A percentile compares a stretch with the other conserved stretches of the same genome.
phyloP scores from a whole-genome alignment of 2,797 vertebrate species.

The Tapirus indicus region DNA sequence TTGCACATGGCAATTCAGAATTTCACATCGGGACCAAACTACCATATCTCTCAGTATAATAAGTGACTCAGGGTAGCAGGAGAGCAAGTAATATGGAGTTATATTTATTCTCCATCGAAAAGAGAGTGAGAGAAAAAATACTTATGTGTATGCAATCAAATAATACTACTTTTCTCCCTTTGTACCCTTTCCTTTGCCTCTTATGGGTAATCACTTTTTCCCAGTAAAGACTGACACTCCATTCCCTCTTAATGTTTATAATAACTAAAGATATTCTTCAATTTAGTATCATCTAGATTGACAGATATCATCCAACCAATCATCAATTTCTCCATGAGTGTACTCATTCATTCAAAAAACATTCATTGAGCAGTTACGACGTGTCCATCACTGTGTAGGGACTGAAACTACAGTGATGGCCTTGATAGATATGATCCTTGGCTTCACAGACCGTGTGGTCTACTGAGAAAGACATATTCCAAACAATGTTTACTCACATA shows the following conservation, averaged over 20 bases:
- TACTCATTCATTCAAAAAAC: neutral
- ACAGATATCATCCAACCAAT: neutral
- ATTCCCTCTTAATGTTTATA: neutral
- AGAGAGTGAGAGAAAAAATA: neutral
- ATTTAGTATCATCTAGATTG: neutral
- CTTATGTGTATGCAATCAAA: neutral
- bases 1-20: neutral
- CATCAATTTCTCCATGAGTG: neutral
- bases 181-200: neutral
- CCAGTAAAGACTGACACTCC: neutral
- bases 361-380: neutral
- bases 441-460: neutral
- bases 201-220: neutral
- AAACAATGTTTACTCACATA: neutral
- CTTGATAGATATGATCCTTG: neutral
- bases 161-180: neutral
- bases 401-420: neutral
- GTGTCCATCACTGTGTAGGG: neutral
- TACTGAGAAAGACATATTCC: neutral
- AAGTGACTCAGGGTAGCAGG: slow-evolving; percentile 27
- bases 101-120: neutral
- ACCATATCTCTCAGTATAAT: neutral
- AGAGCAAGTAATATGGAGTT: neutral
- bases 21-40: neutral
- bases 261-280: neutral